Conservation (phyloP, 2,888 invertebrate species). For the Lymantria monacha region DNA sequence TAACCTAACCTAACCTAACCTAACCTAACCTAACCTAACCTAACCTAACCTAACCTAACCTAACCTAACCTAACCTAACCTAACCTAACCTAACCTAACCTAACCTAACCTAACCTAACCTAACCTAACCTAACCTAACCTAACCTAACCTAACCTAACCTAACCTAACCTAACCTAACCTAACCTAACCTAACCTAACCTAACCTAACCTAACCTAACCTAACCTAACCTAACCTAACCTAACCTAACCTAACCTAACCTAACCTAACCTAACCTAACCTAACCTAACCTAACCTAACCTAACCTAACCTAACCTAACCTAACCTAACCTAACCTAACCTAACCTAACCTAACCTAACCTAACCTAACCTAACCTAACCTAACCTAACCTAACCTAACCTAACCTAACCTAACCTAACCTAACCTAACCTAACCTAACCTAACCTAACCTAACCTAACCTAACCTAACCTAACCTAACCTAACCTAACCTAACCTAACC, state of each 20-base stretch:
- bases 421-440: conserved; percentile 11
- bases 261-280: conserved; percentile 7
- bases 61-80: conserved; percentile 9
- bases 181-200: conserved; percentile 10
- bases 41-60: conserved; percentile 9
- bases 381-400: conserved; percentile 13
- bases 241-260: conserved; percentile 6
- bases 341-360: conserved; percentile 8
- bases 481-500: not conserved
- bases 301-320: conserved; percentile 7
- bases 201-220: conserved; percentile 10
- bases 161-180: conserved; percentile 9
- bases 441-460: conserved; percentile 4
- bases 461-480: conserved; percentile 10
- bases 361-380: conserved; percentile 12
- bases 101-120: conserved; percentile 9
- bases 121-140: conserved; percentile 9
- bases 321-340: conserved; percentile 8
- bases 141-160: conserved; percentile 9
- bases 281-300: conserved; percentile 7
- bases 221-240: conserved; percentile 6
- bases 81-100: conserved; percentile 9
- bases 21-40: conserved; percentile 8
- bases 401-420: conserved; percentile 21
- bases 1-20: conserved; percentile 8